Conservation (phyloP, 2,797 vertebrate genomes). For the Euthynnus affinis region DNA sequence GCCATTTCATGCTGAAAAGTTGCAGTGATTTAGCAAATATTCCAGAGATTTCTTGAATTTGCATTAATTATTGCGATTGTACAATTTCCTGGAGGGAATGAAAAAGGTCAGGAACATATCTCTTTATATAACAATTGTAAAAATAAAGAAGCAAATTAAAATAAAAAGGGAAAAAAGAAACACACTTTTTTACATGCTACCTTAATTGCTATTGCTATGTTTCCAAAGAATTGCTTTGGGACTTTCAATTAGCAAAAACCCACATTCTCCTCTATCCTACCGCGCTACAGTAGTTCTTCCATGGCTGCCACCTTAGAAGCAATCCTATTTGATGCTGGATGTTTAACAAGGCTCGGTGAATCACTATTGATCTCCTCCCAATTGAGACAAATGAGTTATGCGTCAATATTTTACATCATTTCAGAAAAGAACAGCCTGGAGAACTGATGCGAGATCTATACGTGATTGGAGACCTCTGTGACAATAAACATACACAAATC, state of each 20-base stretch:
- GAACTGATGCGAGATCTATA: constrained; percentile 50
- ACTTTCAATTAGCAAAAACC: neutral
- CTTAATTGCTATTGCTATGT: constrained; percentile 4
- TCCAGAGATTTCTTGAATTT: no score
- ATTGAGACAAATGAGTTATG: constrained; percentile 63
- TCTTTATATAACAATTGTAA: neutral
- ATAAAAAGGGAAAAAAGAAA: neutral
- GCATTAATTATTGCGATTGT: no score
- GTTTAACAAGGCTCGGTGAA: constrained; percentile 52
- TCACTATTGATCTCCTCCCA: constrained; percentile 55
- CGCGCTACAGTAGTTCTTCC: neutral
- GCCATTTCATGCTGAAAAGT: no score
- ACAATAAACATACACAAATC: constrained; percentile 60
- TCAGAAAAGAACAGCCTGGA: constrained; percentile 39
- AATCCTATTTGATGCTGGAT: constrained; percentile 36
- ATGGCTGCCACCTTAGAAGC: constrained; percentile 6
- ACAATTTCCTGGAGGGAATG: no score
- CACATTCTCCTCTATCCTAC: neutral
- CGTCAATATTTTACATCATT: constrained; percentile 71
- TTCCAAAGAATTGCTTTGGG: neutral
- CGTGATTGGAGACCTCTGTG: constrained; percentile 49
- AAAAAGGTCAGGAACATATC: neutral
- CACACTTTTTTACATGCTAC: neutral
- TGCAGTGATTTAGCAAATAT: no score
- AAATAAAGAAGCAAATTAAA: neutral